Evolutionary conservation across 2,888 invertebrate genomes (phyloP).

Genomic region (Autographa pulchrina): DNA sequence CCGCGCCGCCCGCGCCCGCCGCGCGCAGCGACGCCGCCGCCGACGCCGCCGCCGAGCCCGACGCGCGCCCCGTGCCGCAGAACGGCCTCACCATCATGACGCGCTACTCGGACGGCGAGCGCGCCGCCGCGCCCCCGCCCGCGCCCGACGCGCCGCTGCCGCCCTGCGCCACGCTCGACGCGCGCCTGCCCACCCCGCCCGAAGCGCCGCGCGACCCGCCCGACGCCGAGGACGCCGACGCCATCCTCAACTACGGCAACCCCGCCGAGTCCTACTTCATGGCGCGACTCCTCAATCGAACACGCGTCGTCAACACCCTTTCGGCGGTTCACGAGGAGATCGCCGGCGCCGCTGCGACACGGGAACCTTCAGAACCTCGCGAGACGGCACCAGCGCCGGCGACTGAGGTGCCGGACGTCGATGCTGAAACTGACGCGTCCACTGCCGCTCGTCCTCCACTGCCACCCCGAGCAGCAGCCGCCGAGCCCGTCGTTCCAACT

Average conservation of each 20-base stretch:
- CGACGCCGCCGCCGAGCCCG: conserved; percentile 40
- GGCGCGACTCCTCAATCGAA: conserved; percentile 81
- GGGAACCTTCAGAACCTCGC: conserved; percentile 50
- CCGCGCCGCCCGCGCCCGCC: conserved; percentile 53
- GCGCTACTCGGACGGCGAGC: conserved; percentile 81
- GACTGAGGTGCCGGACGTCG: conserved; percentile 50
- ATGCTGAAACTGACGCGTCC: conserved; percentile 40
- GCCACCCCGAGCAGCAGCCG: conserved; percentile 35
- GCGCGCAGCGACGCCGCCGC: conserved; percentile 39
- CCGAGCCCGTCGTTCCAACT: conserved; percentile 30
- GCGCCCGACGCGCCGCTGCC: conserved; percentile 71
- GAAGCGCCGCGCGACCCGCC: conserved; percentile 51
- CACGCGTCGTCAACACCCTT: conserved; percentile 80
- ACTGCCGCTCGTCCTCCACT: conserved; percentile 45
- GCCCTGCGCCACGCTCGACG: conserved; percentile 77
- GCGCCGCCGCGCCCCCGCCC: conserved; percentile 65
- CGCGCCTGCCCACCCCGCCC: conserved; percentile 68
- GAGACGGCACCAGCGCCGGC: conserved; percentile 47
- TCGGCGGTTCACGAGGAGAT: conserved; percentile 83
- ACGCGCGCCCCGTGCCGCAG: conserved; percentile 73
- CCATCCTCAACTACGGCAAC: conserved; percentile 83
- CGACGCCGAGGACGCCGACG: conserved; percentile 66
- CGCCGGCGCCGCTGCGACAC: conserved; percentile 44
- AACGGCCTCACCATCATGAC: conserved; percentile 87
- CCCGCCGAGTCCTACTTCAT: conserved; percentile 87